Percentiles rank a stretch among this genome's conserved stretches.
Evolutionary conservation across 2,797 vertebrate species (phyloP).

Genomic region (Mormyrops attenuatus): DNA sequence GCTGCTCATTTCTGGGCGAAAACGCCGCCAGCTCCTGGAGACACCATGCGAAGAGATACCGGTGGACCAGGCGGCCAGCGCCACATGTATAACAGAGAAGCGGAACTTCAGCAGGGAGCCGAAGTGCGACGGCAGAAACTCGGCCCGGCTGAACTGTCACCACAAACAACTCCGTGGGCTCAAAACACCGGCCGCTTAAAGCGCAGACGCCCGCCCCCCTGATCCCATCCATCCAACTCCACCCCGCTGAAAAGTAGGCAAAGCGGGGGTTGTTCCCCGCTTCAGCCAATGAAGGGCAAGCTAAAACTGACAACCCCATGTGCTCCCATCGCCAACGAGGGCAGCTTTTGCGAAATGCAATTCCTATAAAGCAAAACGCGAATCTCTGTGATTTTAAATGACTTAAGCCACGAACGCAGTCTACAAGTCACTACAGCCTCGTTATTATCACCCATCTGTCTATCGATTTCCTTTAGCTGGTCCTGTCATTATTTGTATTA

Average conservation of each 20-base stretch:
- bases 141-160: not conserved
- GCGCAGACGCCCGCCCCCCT: not conserved
- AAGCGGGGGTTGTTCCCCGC: not conserved
- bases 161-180: not conserved
- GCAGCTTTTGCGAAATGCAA: not conserved
- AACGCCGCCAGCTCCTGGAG: not conserved
- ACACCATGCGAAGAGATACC: not conserved
- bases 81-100: not conserved
- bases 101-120: not conserved
- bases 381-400: not conserved
- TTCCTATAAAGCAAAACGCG: not conserved
- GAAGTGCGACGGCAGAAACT: not conserved
- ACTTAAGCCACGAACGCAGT: not conserved
- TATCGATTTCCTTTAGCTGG: not conserved
- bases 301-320: not conserved
- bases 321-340: not conserved
- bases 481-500: not conserved
- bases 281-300: not conserved
- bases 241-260: conserved; percentile 6
- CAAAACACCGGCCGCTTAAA: not conserved
- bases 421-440: not conserved
- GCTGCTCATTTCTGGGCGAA: conserved; percentile 49
- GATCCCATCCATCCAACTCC: not conserved
- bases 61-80: not conserved
- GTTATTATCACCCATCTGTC: not conserved